Evolutionary conservation across 2,888 invertebrate species (phyloP).

Genomic region (Standfussiana lucernea): DNA sequence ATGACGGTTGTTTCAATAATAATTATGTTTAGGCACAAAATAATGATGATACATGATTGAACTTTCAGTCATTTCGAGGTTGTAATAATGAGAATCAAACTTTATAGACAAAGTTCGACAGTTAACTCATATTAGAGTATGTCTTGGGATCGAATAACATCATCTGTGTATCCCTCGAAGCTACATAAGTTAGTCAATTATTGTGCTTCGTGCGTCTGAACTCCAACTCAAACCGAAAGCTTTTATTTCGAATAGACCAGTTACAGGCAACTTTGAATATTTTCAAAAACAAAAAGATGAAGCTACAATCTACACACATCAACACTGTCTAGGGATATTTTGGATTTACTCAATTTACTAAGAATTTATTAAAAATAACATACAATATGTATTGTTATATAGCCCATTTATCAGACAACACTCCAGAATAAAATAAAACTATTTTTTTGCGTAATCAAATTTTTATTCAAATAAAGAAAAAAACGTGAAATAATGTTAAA

Average conservation of each 20-base stretch:
- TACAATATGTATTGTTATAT: too few species aligned
- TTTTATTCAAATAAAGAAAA: too few species aligned
- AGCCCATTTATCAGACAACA: too few species aligned
- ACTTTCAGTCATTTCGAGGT: neutral
- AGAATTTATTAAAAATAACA: too few species aligned
- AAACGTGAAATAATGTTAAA: too few species aligned
- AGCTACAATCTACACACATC: too few species aligned
- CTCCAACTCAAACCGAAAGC: neutral
- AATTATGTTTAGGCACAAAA: neutral
- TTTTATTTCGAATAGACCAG: neutral
- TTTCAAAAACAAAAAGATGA: neutral
- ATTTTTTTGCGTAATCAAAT: too few species aligned
- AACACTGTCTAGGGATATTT: too few species aligned
- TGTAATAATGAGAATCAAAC: too few species aligned
- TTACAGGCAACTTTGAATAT: neutral
- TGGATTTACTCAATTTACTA: too few species aligned
- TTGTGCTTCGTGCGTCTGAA: neutral
- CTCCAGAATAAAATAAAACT: too few species aligned
- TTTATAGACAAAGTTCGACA: neutral
- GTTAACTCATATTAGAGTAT: neutral
- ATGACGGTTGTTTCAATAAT: neutral
- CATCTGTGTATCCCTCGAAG: neutral
- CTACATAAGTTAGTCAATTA: neutral
- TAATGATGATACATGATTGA: conserved; percentile 12
- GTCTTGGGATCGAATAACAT: conserved; percentile 6